Evolutionary conservation across 2,797 vertebrate genomes (phyloP).

Genomic region (Steatocranus sp.): DNA sequence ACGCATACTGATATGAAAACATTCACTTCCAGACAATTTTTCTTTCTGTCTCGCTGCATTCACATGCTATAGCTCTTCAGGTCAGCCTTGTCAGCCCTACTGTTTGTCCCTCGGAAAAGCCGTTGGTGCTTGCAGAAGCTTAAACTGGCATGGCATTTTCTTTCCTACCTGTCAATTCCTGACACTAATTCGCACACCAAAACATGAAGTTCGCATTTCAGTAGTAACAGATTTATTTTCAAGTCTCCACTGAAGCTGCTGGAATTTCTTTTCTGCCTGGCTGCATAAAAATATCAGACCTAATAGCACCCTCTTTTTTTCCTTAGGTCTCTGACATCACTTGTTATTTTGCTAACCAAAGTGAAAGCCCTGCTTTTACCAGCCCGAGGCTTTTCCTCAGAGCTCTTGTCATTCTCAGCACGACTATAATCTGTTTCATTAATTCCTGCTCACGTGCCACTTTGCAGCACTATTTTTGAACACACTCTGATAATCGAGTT

Average conservation of each 20-base stretch:
- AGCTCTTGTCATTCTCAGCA: neutral
- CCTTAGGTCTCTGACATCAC: neutral
- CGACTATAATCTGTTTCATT: conserved; percentile 15
- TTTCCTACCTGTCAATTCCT: neutral
- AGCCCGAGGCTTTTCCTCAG: neutral
- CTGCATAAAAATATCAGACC: neutral
- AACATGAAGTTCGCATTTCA: neutral
- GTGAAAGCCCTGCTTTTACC: conserved; percentile 8
- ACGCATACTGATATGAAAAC: neutral
- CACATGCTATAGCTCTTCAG: neutral
- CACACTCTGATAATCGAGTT: neutral
- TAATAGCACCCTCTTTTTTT: neutral
- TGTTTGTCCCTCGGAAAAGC: neutral
- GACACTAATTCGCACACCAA: neutral
- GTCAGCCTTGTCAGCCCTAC: neutral
- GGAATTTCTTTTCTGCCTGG: neutral
- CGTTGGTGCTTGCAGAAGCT: neutral
- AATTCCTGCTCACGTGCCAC: neutral
- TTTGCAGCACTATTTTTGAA: neutral
- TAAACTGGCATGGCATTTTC: neutral
- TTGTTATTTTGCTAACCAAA: neutral
- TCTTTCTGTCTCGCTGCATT: neutral
- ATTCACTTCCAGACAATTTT: neutral
- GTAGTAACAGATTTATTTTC: neutral
- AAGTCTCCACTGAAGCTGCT: neutral